These are phyloP conservation scores for Boloria euphrosyne DNA, from an alignment of 2,888 invertebrate species.

Conservation along the genomic window DNA sequence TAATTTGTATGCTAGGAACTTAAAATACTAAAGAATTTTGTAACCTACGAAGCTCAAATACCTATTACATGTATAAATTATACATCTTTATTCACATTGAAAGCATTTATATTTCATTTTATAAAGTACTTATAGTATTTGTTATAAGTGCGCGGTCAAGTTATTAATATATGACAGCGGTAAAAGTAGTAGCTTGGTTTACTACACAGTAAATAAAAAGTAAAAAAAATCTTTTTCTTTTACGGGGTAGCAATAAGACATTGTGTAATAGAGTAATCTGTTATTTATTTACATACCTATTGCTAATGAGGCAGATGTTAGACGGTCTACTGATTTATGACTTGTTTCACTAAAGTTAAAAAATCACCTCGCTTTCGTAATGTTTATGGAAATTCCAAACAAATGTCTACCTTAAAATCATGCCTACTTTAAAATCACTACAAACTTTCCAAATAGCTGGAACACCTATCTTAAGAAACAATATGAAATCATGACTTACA, in stretches of 20 bases:
- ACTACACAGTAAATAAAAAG: no score
- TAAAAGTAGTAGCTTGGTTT: no score
- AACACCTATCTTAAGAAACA: slow-evolving; percentile 39
- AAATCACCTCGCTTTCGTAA: slow-evolving; percentile 64
- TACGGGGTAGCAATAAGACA: background rate
- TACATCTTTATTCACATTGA: no score
- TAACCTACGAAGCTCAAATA: background rate
- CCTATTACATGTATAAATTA: background rate
- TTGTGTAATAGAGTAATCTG: slow-evolving; percentile 40
- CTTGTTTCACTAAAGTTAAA: slow-evolving; percentile 68
- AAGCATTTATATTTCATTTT: no score
- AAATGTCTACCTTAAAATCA: slow-evolving; percentile 21
- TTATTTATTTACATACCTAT: slow-evolving; percentile 52
- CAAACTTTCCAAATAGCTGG: slow-evolving; percentile 41
- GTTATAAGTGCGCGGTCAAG: no score
- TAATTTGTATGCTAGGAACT: slow-evolving; percentile 48
- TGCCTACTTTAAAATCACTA: slow-evolving; percentile 41
- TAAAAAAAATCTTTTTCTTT: background rate
- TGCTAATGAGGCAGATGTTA: slow-evolving; percentile 63
- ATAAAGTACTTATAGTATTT: no score
- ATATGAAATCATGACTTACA: slow-evolving; percentile 20
- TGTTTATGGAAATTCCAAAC: slow-evolving; percentile 52
- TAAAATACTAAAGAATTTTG: slow-evolving; percentile 3
- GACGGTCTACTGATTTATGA: slow-evolving; percentile 64
- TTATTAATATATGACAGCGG: no score